Percentiles rank a stretch among this genome's conserved stretches.
phyloP scores from a whole-genome alignment of 2,888 invertebrate species.

The Acanthosepion esculentum region DNA sequence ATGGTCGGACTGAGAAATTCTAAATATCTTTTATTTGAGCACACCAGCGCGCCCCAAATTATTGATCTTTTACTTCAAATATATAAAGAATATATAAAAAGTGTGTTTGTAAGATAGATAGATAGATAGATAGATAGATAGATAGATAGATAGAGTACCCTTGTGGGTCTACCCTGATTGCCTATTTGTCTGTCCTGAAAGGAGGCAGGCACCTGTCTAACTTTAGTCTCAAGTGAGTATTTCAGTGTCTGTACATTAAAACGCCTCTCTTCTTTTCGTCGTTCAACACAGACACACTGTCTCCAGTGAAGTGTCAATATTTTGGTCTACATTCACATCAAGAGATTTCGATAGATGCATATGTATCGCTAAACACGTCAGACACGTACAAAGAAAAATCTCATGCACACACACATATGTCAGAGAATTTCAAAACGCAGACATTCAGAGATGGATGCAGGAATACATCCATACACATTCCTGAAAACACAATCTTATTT shows the following conservation, averaged over 20 bases:
- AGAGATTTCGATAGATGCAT: neutral
- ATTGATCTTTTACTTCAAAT: no score
- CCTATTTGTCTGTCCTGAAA: neutral
- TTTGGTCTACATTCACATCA: neutral
- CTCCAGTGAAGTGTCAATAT: conserved; percentile 13
- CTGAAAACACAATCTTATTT: neutral
- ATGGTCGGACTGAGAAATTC: no score
- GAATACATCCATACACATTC: neutral
- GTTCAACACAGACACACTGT: neutral
- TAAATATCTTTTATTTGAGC: no score
- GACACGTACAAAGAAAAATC: neutral
- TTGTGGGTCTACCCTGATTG: neutral
- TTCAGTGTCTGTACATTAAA: neutral
- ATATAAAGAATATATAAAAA: no score
- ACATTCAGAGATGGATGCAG: no score
- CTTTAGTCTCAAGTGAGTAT: neutral
- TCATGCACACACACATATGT: neutral
- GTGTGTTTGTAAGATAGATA: no score
- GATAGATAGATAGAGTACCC: neutral
- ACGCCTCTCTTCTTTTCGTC: neutral
- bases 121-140: no score
- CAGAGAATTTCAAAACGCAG: no score
- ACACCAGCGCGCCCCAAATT: no score
- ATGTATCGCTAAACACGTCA: neutral
- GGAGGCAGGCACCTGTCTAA: neutral